Percentiles rank a stretch among this genome's conserved stretches.
These are phyloP conservation scores for Psilopogon haemacephalus DNA, from an alignment of 2,113 vertebrate species.

Conservation along the genomic window DNA sequence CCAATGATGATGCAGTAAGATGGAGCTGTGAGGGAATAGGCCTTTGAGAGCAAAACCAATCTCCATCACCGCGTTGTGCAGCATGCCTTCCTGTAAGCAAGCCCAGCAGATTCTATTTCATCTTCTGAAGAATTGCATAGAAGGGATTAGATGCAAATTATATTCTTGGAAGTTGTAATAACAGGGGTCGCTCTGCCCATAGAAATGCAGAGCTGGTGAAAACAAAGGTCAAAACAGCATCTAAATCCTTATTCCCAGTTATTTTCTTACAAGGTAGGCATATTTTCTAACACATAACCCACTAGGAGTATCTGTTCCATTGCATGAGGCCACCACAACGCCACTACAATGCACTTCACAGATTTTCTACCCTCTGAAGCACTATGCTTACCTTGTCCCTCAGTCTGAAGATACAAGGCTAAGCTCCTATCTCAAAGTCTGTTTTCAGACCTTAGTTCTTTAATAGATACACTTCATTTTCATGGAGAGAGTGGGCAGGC, in stretches of 20 bases:
- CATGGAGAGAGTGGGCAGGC: too few species aligned
- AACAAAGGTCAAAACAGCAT: background rate
- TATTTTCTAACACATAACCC: background rate
- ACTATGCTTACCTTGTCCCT: background rate
- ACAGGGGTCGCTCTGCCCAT: background rate
- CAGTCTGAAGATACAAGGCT: background rate
- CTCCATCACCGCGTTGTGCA: background rate
- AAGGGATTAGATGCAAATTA: background rate
- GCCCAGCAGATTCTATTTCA: background rate
- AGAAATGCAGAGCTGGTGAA: background rate
- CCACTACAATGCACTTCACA: background rate
- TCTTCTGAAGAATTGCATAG: background rate
- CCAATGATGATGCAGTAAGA: background rate
- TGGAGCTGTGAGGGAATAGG: background rate
- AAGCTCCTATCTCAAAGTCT: background rate
- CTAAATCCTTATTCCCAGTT: background rate
- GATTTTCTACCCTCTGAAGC: background rate
- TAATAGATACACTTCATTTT: background rate
- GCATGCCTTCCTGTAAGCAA: background rate
- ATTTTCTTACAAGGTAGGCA: background rate
- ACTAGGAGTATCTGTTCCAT: background rate
- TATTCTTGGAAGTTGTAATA: background rate
- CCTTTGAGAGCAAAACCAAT: background rate
- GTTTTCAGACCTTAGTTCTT: background rate
- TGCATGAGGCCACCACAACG: background rate